Percentiles rank a stretch among this genome's conserved stretches.
phyloP scores from a whole-genome alignment of 2,113 vertebrate genomes.

The Falco punctatus region DNA sequence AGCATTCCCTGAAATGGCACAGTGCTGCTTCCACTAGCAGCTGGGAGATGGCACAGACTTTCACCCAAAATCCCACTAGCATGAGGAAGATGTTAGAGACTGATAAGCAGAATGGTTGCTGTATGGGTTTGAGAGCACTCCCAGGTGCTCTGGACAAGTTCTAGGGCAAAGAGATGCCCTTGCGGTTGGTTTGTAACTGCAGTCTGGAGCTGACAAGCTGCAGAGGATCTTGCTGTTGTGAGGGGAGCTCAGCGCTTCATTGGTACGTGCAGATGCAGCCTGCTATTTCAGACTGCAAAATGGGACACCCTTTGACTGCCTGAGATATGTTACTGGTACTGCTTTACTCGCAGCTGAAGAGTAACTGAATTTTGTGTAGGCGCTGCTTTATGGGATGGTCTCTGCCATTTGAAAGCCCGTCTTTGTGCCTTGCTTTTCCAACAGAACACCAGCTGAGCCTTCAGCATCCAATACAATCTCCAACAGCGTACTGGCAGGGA shows the following conservation, averaged over 20 bases:
- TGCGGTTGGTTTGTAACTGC: not conserved
- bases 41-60: not conserved
- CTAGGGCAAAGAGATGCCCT: not conserved
- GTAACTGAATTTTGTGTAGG: not conserved
- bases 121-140: not conserved
- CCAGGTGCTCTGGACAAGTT: not conserved
- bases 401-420: not conserved
- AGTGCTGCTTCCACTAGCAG: not conserved
- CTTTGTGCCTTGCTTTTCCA: constrained; percentile 18
- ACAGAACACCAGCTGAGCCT: not conserved
- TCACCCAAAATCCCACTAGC: not conserved
- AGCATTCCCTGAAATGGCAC: not conserved
- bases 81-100: not conserved
- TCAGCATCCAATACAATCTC: not conserved
- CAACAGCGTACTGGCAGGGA: not conserved
- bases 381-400: not conserved
- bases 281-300: not conserved
- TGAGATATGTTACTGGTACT: not conserved
- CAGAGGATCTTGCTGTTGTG: not conserved
- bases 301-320: not conserved
- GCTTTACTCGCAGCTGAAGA: not conserved
- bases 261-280: not conserved
- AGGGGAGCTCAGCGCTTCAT: not conserved
- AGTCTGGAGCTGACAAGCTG: not conserved
- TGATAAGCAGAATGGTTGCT: not conserved